phyloP scores from a whole-genome alignment of 2,113 vertebrate genomes.

The Hemichromis elongatus region DNA sequence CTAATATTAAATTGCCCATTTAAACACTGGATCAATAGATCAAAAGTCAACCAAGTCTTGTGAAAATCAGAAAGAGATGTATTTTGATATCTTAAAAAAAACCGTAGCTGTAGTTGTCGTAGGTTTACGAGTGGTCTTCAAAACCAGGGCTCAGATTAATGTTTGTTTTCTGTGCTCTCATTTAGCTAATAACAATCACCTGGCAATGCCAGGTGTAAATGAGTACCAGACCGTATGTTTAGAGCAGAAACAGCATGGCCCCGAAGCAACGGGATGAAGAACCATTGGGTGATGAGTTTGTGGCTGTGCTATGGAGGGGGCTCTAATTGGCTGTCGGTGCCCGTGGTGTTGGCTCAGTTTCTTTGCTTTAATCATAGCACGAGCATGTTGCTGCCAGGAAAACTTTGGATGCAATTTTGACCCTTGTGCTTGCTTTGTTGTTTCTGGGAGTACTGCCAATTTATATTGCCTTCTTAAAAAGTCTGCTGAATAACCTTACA shows the following conservation, averaged over 20 bases:
- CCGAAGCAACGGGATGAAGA: not conserved
- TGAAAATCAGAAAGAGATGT: not conserved
- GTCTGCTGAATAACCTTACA: not conserved
- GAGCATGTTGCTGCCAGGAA: slow-evolving; percentile 42
- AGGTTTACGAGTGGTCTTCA: not conserved
- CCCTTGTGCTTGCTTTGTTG: slow-evolving; percentile 39
- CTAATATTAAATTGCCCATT: not conserved
- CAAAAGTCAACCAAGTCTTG: not conserved
- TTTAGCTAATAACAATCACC: slow-evolving; percentile 22
- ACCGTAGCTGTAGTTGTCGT: not conserved
- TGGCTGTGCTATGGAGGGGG: not conserved
- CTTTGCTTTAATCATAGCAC: slow-evolving; percentile 38
- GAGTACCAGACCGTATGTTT: not conserved
- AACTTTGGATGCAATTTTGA: slow-evolving; percentile 46
- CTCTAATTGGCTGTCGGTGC: slow-evolving; percentile 26
- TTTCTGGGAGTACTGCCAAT: slow-evolving; percentile 42
- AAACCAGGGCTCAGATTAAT: not conserved
- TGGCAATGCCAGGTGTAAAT: slow-evolving; percentile 33
- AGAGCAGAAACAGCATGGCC: not conserved
- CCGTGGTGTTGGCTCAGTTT: slow-evolving; percentile 27
- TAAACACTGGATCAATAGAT: not conserved
- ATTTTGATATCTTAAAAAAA: not conserved
- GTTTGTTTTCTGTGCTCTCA: slow-evolving; percentile 3
- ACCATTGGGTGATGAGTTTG: not conserved
- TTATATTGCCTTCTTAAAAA: slow-evolving; percentile 14